Base-by-base conservation (phyloP, 1,140 invertebrate species). In the Cyclargus thomasi region DNA sequence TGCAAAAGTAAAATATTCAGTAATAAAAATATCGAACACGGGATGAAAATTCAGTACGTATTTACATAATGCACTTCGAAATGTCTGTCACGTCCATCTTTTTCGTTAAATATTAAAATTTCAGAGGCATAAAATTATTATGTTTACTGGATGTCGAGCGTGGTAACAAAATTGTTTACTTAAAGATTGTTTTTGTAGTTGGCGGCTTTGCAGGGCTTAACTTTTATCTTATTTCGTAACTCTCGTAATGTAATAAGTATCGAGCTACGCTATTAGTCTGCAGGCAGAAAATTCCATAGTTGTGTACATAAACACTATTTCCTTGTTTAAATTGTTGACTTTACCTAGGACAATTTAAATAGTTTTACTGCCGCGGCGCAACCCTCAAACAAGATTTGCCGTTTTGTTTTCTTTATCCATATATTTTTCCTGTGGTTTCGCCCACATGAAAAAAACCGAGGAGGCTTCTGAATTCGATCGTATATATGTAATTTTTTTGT, bases 201-300 rank as follows among this genome's bases (percentile, higher is more conserved):
- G 39, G 14, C 14, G 39, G 39, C 8, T 47, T 47, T 16, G 14
- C 39, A 2, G 18, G 55, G 55, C 55, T 59, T 59, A 59, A 59
- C 21, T 59, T 59, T 59, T 59, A 59, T 59, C 55, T 20, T 2
- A 59, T 59, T 59, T 59, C 55, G 21, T 59, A 59, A 59, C 55
- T 8, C n/a, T 18, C 53, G n/a, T 55, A 55, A 55, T 55, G 18
- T 20, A 59, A 59, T 59, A 21, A 20, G 17, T 59, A 59, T 59
- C 17, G 55, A 59, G 55, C 55, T 18, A 11, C 18, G 20, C 10
- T 29, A 29, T 29, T 59, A 18, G 20, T 20, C 18, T 20, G 55
- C 55, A 10, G 8, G 55, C 55, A 59, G 53, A 55, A 55, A 59
- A 59, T 59, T 59, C 55, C 55, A 59, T 59, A 8, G 18, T 11